Evolutionary conservation across 2,797 vertebrate species (phyloP), one percentile per base, ranked within the genome.

Genomic region (Limnodromus scolopaceus): DNA sequence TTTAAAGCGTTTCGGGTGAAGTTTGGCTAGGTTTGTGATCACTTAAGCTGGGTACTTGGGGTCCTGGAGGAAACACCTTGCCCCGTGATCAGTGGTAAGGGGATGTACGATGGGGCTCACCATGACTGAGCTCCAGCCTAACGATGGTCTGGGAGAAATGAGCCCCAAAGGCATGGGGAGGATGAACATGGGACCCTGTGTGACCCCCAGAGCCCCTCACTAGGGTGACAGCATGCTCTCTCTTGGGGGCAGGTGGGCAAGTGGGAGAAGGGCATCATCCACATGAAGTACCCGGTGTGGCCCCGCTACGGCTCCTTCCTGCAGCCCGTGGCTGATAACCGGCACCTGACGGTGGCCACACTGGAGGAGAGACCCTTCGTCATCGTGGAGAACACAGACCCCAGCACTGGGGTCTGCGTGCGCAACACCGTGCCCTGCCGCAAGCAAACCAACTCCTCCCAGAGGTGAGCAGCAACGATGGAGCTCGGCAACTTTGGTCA

Each of bases 291-390:
- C 95, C 99, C 99, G 0, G 99, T 99, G 45, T 99, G 99, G 99
- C 99, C 99, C 49, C 99, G 99, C 27, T 99, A 99, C 1, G 99
- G 99, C 48, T 98, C 98, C 96, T 99, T 98, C 95, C 97, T 99
- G 97, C 99, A 99, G 95, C 99, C 99, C 0, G 98, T 99, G 95
- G 98, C 98, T 0, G 99, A 99, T 70, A 99, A 99, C 96, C 98
- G 98, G 3, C 99, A 99, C 97, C 97, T 99, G 96, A 99, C 99
- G 0, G 99, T 99, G 94, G 99, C 99, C 95, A 99, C 99, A 0
- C 98, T 99, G 94, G 99, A 99, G 97, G 99, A 99, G 97, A 98
- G 99, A 80, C 99, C 99, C 76, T 99, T 99, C 1, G 99, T 99
- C 96, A 99, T 99, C 1, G 99, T 99, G 75, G 99, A 99, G 98